Evolutionary conservation across 1,140 invertebrate genomes (phyloP).

Genomic region (Gonioctena quinquepunctata): DNA sequence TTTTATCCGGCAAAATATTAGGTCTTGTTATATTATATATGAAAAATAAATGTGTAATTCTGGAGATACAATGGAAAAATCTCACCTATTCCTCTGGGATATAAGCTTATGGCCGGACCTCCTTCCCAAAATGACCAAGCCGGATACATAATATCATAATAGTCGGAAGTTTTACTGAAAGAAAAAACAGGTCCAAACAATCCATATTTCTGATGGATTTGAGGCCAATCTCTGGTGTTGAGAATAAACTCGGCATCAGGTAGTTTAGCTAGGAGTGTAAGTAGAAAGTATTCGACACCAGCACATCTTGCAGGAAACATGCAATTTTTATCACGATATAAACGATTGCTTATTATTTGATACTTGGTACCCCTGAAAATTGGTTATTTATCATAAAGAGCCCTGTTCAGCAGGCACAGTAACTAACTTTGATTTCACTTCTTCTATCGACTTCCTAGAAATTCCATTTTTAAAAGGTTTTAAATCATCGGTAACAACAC

Average conservation of each 20-base stretch:
- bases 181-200: constrained; percentile 83
- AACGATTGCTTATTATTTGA: constrained; percentile 78
- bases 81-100: constrained; percentile 83
- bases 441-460: constrained; percentile 65
- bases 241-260: constrained; percentile 86
- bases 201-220: constrained; percentile 69
- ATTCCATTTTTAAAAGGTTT: constrained; percentile 72
- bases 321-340: constrained; percentile 84
- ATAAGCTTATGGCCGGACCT: constrained; percentile 90
- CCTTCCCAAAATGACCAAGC: constrained; percentile 98
- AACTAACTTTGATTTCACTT: constrained; percentile 61
- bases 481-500: constrained; percentile 72
- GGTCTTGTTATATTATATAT: no score
- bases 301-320: constrained; percentile 90
- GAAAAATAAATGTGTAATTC: no score
- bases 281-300: constrained; percentile 90
- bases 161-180: constrained; percentile 88
- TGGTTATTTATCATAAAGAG: not conserved
- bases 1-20: no score
- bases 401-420: not conserved
- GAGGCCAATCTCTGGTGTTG: constrained; percentile 93
- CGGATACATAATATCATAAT: constrained; percentile 94
- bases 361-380: constrained; percentile 75
- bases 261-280: constrained; percentile 65
- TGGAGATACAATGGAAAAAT: no score